These are phyloP conservation scores for Pseudoatta argentina DNA, from an alignment of 1,140 invertebrate species.

Conservation along the genomic window DNA sequence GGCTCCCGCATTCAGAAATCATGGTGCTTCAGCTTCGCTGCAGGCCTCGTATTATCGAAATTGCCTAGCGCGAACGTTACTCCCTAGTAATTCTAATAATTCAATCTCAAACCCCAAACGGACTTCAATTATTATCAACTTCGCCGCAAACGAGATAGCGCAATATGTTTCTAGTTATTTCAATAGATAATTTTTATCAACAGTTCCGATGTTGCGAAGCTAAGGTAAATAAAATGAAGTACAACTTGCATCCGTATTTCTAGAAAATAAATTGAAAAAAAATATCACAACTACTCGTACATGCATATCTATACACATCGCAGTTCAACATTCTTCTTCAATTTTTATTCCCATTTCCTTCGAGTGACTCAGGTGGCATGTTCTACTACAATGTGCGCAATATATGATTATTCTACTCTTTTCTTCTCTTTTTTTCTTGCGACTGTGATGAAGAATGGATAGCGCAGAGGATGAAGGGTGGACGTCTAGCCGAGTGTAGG, in stretches of 20 bases:
- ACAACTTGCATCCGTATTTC: not conserved
- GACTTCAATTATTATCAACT: conserved; percentile 29
- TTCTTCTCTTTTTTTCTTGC: conserved; percentile 41
- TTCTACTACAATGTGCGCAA: conserved; percentile 24
- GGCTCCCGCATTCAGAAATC: conserved; percentile 75
- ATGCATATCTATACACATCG: not conserved
- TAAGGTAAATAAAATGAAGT: not conserved
- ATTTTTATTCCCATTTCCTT: not conserved
- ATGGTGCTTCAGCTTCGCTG: conserved; percentile 62
- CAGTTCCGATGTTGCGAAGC: not conserved
- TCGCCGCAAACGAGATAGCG: conserved; percentile 36
- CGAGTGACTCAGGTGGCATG: conserved; percentile 25
- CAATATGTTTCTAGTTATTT: conserved; percentile 20
- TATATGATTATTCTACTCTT: conserved; percentile 51
- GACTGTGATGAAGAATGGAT: conserved; percentile 69
- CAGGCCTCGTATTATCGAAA: conserved; percentile 74
- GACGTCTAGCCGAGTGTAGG: conserved; percentile 66
- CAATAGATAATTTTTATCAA: not conserved
- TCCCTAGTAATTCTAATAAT: conserved; percentile 59
- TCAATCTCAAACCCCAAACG: conserved; percentile 44
- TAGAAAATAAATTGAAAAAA: not conserved
- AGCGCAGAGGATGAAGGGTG: conserved; percentile 70
- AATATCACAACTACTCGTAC: too few relatives aligned
- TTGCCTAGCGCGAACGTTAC: conserved; percentile 68
- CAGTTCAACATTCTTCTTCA: not conserved